Percentiles rank a stretch among this genome's conserved stretches.
phyloP scores from a whole-genome alignment of 2,888 invertebrate genomes.

The Trissonchulus sp. region DNA sequence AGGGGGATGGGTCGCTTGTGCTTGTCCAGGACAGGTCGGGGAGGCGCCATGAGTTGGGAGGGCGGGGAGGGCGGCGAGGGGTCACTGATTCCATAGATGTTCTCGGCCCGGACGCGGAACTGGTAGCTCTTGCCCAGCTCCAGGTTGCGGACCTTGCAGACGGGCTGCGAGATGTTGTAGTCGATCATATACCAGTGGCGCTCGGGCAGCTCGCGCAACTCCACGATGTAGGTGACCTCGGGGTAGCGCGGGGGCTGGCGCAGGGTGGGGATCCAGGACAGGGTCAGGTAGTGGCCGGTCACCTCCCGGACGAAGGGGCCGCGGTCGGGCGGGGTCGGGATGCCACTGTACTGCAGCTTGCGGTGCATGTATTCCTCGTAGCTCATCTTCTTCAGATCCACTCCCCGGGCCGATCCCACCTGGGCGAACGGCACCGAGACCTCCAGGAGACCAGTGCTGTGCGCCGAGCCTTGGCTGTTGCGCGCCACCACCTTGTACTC shows the following conservation, averaged over 20 bases:
- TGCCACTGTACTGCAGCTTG: conserved; percentile 58
- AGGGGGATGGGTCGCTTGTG: conserved; percentile 49
- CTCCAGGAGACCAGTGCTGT: conserved; percentile 47
- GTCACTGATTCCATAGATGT: conserved; percentile 90
- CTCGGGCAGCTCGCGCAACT: conserved; percentile 83
- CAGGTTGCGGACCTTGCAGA: conserved; percentile 78
- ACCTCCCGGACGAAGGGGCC: conserved; percentile 85
- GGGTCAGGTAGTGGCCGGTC: conserved; percentile 76
- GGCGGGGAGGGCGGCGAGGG: conserved; percentile 75
- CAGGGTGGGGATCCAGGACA: conserved; percentile 89
- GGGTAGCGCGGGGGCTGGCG: conserved; percentile 69
- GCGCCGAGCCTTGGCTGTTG: conserved; percentile 47
- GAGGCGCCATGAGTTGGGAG: conserved; percentile 38
- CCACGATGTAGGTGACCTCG: conserved; percentile 87
- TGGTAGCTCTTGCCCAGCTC: conserved; percentile 89
- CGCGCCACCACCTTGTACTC: conserved; percentile 37
- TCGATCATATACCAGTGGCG: conserved; percentile 80
- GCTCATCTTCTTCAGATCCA: conserved; percentile 12
- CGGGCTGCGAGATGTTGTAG: conserved; percentile 69
- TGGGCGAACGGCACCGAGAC: conserved; percentile 38
- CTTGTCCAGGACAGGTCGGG: conserved; percentile 47
- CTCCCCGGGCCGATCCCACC: background rate
- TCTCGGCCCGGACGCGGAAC: conserved; percentile 89
- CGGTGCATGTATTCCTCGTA: conserved; percentile 50
- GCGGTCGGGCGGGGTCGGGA: conserved; percentile 79